phyloP scores from a whole-genome alignment of 2,113 vertebrate species.

The Odontesthes bonariensis region DNA sequence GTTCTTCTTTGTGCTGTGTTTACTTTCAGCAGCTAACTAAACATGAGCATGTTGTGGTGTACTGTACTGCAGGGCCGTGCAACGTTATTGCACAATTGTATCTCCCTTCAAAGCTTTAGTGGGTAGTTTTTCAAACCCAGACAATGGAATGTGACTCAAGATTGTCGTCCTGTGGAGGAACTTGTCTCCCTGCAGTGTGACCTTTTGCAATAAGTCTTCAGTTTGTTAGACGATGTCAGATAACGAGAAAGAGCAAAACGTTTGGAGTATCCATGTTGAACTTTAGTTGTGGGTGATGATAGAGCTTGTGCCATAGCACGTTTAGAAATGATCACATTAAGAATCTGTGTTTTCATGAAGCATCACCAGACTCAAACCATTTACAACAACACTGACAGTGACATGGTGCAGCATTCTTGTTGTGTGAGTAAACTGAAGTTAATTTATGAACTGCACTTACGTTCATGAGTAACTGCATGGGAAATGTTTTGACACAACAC shows the following conservation, averaged over 20 bases:
- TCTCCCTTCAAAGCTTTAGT: slow-evolving; percentile 28
- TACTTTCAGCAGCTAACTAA: slow-evolving; percentile 31
- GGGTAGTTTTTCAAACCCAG: slow-evolving; percentile 35
- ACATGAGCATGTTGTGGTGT: slow-evolving; percentile 2
- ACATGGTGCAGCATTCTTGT: slow-evolving; percentile 10
- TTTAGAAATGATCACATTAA: no score
- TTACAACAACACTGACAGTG: neutral
- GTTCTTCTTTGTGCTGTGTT: slow-evolving; percentile 19
- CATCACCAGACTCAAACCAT: neutral
- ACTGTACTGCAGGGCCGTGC: neutral
- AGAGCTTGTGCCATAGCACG: neutral
- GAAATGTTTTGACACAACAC: slow-evolving; percentile 10
- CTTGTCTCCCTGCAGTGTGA: slow-evolving; percentile 50
- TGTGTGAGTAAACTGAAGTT: neutral
- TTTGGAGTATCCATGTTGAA: neutral
- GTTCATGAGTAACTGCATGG: slow-evolving; percentile 4
- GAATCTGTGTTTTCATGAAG: neutral
- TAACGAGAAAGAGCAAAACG: neutral
- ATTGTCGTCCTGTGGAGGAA: slow-evolving; percentile 45
- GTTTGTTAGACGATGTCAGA: neutral
- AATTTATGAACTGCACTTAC: neutral
- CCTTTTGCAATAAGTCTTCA: slow-evolving; percentile 11
- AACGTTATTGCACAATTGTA: slow-evolving; percentile 33
- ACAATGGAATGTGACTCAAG: slow-evolving; percentile 47
- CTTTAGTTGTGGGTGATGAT: neutral